Evolutionary conservation across 2,113 vertebrate species (phyloP), one percentile per base, ranked within the genome.

Genomic region (Eira barbara): DNA sequence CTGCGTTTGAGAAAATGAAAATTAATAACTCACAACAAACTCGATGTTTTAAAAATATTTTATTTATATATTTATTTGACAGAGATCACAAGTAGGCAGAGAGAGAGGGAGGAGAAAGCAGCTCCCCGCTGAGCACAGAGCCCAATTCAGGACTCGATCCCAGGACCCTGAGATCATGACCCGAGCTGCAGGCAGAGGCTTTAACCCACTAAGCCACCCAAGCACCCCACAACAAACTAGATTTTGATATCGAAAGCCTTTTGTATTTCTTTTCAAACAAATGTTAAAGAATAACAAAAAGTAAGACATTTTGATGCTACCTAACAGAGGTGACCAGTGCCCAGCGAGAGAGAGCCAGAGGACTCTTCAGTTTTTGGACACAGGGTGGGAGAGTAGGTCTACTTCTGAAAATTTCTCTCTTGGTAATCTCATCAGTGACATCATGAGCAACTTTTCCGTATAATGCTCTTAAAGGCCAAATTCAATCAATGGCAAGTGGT

Each of bases 1-100:
- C 52, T 36, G 5, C 86, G 81, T 92, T 89, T 76, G 45, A 47
- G 76, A 55, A 96, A 82, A 89, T 96, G 42, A 86, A 92, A 94
- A 90, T 57, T 52, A 92, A 39, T 67, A 73, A 39, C 31, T 36
- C 61, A 20, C 29, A 82, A 52, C 4, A 59, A 89, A 74, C 15
- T 63, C 61, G 55, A 92, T 82, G 55, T 89, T 63, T 55, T 5
- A 6, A 55, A 55, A 55, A 55, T 15, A 18, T 55, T 18, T 55
- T 55, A 55, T 6, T 55, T 55, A 55, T 55, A 6, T 55, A 55
- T 55, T 17, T 17, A 55, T 55, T 52, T 52, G 52, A 55, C 52
- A 55, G 52, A 55, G 52, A 55, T 55, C 17, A 18, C 52, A 55
- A 55, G 52, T 55, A 55, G 52, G 17, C 52, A 18, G 52, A 55